These are phyloP conservation scores for zebrafish (Danio rerio) DNA, from an alignment of 2,113 vertebrate species.

Conservation along the genomic window DNA sequence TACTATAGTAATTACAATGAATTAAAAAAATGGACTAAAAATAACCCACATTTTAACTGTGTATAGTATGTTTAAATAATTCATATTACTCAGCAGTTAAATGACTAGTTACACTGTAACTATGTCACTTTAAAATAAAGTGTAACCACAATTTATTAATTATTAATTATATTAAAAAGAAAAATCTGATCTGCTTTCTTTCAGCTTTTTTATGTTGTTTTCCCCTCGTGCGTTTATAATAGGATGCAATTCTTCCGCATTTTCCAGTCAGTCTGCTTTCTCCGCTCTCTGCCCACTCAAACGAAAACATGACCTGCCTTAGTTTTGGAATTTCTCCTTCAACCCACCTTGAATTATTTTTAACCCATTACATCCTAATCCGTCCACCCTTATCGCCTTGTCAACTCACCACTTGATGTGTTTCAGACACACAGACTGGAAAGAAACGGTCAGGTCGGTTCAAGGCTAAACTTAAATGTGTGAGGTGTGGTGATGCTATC, in stretches of 20 bases:
- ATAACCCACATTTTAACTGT: too few relatives aligned
- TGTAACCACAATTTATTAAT: too few relatives aligned
- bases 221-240: background rate
- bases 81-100: too few relatives aligned
- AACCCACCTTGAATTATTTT: slow-evolving; percentile 73
- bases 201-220: background rate
- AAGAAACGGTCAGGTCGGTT: slow-evolving; percentile 36
- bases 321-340: slow-evolving; percentile 68
- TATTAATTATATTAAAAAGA: too few relatives aligned
- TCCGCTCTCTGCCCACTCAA: background rate
- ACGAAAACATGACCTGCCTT: slow-evolving; percentile 21
- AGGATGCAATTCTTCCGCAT: slow-evolving; percentile 23
- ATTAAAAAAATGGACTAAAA: too few relatives aligned
- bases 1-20: too few relatives aligned
- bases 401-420: slow-evolving; percentile 28
- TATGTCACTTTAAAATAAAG: too few relatives aligned
- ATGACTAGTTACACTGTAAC: too few relatives aligned
- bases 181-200: too few relatives aligned
- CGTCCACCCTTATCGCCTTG: slow-evolving; percentile 60
- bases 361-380: slow-evolving; percentile 64
- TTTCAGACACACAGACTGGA: slow-evolving; percentile 32
- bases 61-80: too few relatives aligned
- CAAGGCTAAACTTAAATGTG: slow-evolving; percentile 60
- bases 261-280: slow-evolving; percentile 31
- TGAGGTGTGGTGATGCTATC: slow-evolving; percentile 54